These are phyloP conservation scores for Theretra japonica DNA, from an alignment of 2,888 invertebrate genomes.

Conservation along the genomic window DNA sequence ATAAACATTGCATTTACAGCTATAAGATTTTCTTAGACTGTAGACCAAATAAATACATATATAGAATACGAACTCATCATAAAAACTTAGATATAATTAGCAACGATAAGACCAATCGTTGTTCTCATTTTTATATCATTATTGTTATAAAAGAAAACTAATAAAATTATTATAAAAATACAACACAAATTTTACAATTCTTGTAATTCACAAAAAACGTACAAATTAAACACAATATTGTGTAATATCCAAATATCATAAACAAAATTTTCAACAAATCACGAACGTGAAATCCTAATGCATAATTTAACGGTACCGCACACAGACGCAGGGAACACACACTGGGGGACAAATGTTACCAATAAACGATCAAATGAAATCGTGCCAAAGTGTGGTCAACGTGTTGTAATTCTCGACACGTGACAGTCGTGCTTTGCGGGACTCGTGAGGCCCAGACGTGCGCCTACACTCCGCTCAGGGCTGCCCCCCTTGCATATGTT, in stretches of 20 bases:
- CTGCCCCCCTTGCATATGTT: background rate
- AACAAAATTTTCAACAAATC: background rate
- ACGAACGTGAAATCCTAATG: conserved; percentile 12
- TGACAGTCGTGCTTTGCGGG: conserved; percentile 51
- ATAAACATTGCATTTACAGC: background rate
- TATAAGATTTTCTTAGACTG: too few species aligned
- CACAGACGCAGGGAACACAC: background rate
- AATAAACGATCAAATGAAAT: conserved; percentile 46
- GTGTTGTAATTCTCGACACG: conserved; percentile 52
- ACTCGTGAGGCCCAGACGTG: conserved; percentile 52
- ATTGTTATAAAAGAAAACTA: too few species aligned
- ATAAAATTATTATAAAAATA: background rate
- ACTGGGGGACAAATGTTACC: conserved; percentile 30
- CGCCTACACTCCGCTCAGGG: conserved; percentile 43
- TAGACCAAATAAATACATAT: too few species aligned
- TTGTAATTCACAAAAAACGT: too few species aligned
- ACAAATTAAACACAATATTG: too few species aligned
- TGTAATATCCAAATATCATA: too few species aligned
- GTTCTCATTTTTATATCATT: too few species aligned
- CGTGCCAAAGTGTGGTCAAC: conserved; percentile 50
- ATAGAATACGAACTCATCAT: too few species aligned
- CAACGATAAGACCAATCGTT: too few species aligned
- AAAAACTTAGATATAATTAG: too few species aligned
- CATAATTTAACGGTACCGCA: conserved; percentile 4
- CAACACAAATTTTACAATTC: background rate